phyloP scores from a whole-genome alignment of 37 sponge, comb jelly and placozoan genomes.

The Lycopodina hypogea region DNA sequence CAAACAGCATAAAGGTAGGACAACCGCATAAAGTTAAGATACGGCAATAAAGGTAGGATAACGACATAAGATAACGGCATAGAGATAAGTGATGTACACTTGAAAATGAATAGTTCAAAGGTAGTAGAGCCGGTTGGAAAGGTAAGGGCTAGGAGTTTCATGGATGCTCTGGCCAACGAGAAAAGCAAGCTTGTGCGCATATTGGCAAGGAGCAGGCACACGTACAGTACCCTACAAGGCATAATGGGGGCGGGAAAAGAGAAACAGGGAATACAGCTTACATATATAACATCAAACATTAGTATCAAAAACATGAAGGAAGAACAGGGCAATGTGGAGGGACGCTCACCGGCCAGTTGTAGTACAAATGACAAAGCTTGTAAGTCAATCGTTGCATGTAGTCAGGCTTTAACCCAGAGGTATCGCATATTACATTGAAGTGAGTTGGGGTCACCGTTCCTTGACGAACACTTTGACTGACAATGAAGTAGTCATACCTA shows the following conservation, averaged over 20 bases:
- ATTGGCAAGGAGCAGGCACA: constrained; percentile 98
- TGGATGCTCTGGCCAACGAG: constrained; percentile 95
- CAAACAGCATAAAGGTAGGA: no score
- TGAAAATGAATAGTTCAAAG: no score
- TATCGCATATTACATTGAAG: constrained; percentile 92
- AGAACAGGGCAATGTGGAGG: neutral
- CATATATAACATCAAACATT: neutral
- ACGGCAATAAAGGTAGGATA: no score
- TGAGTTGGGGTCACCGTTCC: constrained; percentile 96
- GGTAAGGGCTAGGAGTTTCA: constrained; percentile 58
- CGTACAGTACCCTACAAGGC: constrained; percentile 86
- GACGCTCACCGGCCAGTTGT: constrained; percentile 93
- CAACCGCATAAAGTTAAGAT: no score
- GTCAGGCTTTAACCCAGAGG: constrained; percentile 82
- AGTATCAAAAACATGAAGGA: no score
- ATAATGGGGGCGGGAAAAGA: neutral
- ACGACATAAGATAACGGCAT: no score
- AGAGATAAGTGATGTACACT: no score
- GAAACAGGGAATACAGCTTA: neutral
- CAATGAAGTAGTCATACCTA: constrained; percentile 98
- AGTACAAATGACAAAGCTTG: constrained; percentile 95
- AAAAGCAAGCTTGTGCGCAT: constrained; percentile 98
- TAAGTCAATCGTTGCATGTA: constrained; percentile 96
- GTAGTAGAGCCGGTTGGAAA: constrained; percentile 90
- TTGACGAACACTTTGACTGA: constrained; percentile 90